These are phyloP conservation scores for Genyomyrus donnyi DNA, from an alignment of 2,113 vertebrate genomes.

Conservation along the genomic window DNA sequence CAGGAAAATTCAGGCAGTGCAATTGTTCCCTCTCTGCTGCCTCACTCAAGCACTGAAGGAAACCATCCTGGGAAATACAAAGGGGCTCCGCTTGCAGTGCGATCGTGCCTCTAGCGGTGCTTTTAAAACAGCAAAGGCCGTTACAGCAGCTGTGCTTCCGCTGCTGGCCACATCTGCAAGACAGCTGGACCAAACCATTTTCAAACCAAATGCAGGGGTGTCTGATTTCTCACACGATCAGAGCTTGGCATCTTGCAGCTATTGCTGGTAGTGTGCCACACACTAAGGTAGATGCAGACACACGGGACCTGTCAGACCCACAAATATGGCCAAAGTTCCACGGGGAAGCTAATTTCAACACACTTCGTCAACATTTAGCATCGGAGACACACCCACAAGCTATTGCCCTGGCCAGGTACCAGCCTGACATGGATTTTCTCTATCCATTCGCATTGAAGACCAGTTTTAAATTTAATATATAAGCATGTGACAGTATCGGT, in stretches of 20 bases:
- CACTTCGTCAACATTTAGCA: neutral
- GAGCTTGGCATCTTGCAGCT: neutral
- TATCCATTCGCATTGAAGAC: neutral
- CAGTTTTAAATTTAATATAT: neutral
- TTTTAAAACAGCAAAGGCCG: neutral
- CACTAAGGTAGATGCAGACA: neutral
- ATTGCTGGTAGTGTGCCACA: neutral
- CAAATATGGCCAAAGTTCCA: neutral
- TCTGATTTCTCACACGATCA: neutral
- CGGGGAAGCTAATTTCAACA: neutral
- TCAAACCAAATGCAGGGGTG: neutral
- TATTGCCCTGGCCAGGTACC: neutral
- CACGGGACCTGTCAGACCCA: neutral
- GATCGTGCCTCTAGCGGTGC: neutral
- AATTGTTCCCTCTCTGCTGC: neutral
- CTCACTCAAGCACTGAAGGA: neutral
- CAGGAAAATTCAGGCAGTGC: neutral
- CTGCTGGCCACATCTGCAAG: neutral
- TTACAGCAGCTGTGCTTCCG: neutral
- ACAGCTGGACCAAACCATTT: conserved; percentile 3
- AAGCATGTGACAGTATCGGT: neutral
- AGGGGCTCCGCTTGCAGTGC: neutral
- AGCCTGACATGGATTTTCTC: neutral
- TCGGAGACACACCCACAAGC: neutral
- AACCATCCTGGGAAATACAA: neutral